A percentile compares a stretch with the other conserved stretches of the same genome.
These are phyloP conservation scores for Echinometra lucunter DNA, from an alignment of 53 echinoderm and acorn worm species.

Conservation along the genomic window DNA sequence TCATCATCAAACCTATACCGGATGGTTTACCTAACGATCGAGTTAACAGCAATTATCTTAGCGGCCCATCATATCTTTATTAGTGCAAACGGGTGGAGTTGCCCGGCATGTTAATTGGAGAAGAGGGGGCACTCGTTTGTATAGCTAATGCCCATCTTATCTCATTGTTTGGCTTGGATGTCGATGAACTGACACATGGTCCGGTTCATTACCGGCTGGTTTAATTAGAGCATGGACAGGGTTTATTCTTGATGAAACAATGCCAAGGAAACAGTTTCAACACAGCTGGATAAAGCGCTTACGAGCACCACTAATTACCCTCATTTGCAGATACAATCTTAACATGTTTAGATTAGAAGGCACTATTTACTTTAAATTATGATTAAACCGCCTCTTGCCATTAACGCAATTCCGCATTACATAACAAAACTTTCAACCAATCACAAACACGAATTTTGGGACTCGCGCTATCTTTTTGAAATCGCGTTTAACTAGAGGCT, in stretches of 20 bases:
- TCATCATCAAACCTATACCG: background rate
- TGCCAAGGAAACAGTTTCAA: background rate
- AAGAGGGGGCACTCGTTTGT: background rate
- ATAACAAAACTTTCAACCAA: background rate
- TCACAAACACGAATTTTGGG: background rate
- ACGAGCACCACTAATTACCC: background rate
- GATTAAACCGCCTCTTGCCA: too few species aligned
- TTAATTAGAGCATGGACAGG: background rate
- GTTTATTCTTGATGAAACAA: background rate
- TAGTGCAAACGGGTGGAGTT: constrained; percentile 20
- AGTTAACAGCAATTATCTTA: constrained; percentile 29
- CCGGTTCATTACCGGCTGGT: background rate
- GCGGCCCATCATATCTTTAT: constrained; percentile 46
- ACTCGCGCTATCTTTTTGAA: too few species aligned
- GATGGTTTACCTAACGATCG: constrained; percentile 53
- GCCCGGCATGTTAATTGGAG: constrained; percentile 23
- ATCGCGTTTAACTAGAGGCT: too few species aligned
- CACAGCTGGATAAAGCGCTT: background rate
- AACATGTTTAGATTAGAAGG: background rate
- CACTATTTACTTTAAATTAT: background rate
- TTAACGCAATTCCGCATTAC: background rate
- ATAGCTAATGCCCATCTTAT: background rate
- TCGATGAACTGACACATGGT: constrained; percentile 1
- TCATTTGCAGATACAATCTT: background rate
- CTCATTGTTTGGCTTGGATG: background rate